Base-by-base conservation (phyloP, 2,888 invertebrate species). In the Agonopterix arenella region DNA sequence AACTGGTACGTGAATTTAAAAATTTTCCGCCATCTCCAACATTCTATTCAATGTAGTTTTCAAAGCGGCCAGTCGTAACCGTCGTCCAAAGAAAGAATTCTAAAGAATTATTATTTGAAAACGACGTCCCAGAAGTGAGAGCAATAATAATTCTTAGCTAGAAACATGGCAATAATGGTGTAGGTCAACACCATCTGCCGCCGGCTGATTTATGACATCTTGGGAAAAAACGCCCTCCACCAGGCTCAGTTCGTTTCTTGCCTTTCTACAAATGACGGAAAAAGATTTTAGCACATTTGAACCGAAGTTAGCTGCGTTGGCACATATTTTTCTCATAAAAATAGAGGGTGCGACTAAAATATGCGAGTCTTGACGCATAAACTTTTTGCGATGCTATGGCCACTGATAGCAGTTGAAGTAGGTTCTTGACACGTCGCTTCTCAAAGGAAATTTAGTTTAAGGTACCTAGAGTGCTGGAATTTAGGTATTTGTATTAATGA, bases 141-240 rank as follows among this genome's bases (percentile, higher is more conserved):
- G 72, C 63, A 72, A 78, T 80, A 81, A 82, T 81, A 80, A 80
- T 78, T 80, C 78, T 80, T 74, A 69, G 79, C 72, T 74, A 66
- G 78, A 68, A 76, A 80, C 80, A 81, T 76, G 72, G 81, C 80
- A 81, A 83, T 83, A 83, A 81, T 81, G 76, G 81, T 78, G 68
- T 69, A 77, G 83, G 81, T 82, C 84, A 84, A 81, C 81, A 77
- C 79, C 84, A 84, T 81, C 77, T 84, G 84, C 74, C 70, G 80
- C 80, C 76, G 58, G 57, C 78, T 84, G 84, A 84, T 85, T 84
- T 85, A 85, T 82, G 78, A 80, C 73, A 76, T 74, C 64, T 74
- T 59, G 71, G 69, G 73, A 77, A 83, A 83, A 82, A 81, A 72
- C 68, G 62, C 63, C 66, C 71, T 66, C 64, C 54, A 69, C 61